These are phyloP conservation scores for Centropyge bicolor DNA, from an alignment of 2,797 vertebrate genomes.

Conservation along the genomic window DNA sequence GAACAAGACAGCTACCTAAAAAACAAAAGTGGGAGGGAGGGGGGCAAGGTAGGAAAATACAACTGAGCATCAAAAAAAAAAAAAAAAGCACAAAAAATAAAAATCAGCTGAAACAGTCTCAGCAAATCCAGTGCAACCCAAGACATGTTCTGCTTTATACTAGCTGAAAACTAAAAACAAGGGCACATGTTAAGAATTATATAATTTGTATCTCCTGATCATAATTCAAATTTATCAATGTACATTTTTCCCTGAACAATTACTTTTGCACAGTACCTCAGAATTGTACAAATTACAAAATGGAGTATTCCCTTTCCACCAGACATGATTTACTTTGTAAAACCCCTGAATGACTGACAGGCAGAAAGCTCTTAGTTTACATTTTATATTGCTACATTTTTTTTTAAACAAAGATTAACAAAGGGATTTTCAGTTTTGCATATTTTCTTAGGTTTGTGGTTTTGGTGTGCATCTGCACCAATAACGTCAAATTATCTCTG, in stretches of 20 bases:
- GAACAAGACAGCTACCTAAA: slow-evolving; percentile 79
- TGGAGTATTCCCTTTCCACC: slow-evolving; percentile 84
- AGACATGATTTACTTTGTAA: slow-evolving; percentile 80
- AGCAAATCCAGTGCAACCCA: slow-evolving; percentile 89
- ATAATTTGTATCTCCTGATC: slow-evolving; percentile 82
- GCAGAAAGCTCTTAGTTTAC: slow-evolving; percentile 79
- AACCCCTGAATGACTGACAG: slow-evolving; percentile 82
- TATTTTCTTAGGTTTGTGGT: slow-evolving; percentile 81
- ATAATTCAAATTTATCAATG: slow-evolving; percentile 79
- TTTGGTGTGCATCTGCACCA: slow-evolving; percentile 75
- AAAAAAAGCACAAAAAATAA: slow-evolving; percentile 52
- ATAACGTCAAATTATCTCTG: slow-evolving; percentile 80
- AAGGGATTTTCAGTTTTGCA: slow-evolving; percentile 80
- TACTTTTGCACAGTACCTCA: slow-evolving; percentile 87
- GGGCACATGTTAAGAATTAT: slow-evolving; percentile 80
- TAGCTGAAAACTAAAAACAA: slow-evolving; percentile 75
- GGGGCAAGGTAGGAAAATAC: slow-evolving; percentile 62
- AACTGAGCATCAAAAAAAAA: slow-evolving; percentile 74
- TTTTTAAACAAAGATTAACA: slow-evolving; percentile 76
- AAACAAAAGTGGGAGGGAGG: slow-evolving; percentile 41
- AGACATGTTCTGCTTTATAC: slow-evolving; percentile 81
- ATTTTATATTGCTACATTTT: slow-evolving; percentile 84
- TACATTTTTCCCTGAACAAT: slow-evolving; percentile 87
- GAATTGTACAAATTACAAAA: slow-evolving; percentile 84
- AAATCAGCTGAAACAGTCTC: slow-evolving; percentile 80